Evolutionary conservation across 2,888 invertebrate species (phyloP), one percentile per base, ranked within the genome.

Genomic region (Latrodectus hesperus): DNA sequence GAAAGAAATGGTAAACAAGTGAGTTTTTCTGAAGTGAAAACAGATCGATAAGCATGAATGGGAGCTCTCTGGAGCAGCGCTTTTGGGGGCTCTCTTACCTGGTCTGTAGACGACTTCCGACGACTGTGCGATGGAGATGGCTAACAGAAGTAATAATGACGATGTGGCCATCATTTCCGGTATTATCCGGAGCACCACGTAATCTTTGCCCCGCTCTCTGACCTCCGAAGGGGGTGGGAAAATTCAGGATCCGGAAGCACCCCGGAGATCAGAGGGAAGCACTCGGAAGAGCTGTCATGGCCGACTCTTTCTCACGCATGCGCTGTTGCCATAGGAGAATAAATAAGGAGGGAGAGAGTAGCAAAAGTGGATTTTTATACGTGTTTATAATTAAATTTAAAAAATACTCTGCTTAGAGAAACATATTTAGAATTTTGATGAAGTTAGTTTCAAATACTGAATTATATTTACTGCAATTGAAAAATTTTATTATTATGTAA

Each of bases 31-130:
- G 6, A n/a, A 11, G 11, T 9, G 60, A 60, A 60, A 60, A 60
- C n/a, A 60, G n/a, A 60, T 60, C 60, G 12, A 60, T 60, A 60
- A 9, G n/a, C 12, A n/a, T 60, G 60, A 60, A 60, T 60, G 60
- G n/a, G n/a, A 60, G 60, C 11, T 12, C 16, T 11, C 55, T 55
- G 55, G 60, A 60, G 60, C 9, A 22, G 1, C 22, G 22, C 22
- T 22, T 22, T 22, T 60, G 12, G 14, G 11, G 8, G n/a, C 16
- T 11, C n/a, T 65, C 84, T 77, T 53, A 84, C 84, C 84, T 84
- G 84, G 84, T 49, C 84, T 84, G 72, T 77, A 84, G 53, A 84
- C 84, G 3, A 84, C 84, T 16, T 84, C 84, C 4, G 75, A 26
- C 0, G 76, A 22, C 10, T n/a, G 51, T 14, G 65, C 74, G n/a